Conservation (phyloP, 1,140 invertebrate species). For the Hormaphis cornu region DNA sequence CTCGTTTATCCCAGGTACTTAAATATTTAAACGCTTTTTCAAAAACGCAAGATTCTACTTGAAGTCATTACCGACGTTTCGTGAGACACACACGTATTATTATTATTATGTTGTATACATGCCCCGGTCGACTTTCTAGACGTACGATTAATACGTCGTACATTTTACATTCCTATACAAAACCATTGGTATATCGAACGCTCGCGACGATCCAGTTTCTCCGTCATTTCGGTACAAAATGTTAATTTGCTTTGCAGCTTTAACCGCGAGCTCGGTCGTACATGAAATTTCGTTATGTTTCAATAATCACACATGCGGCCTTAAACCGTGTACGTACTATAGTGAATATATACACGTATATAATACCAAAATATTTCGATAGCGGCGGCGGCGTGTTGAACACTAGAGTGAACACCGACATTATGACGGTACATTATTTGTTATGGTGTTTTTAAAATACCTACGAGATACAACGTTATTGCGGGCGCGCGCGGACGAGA, state of each 20-base stretch:
- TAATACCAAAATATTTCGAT: constrained; percentile 5
- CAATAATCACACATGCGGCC: constrained; percentile 28
- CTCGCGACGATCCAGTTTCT: background rate
- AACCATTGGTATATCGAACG: background rate
- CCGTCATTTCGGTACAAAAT: background rate
- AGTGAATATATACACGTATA: background rate
- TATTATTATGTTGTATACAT: too few relatives aligned
- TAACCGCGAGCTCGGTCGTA: constrained; percentile 26
- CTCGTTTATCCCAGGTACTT: too few relatives aligned
- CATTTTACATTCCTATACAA: too few relatives aligned
- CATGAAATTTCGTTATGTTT: constrained; percentile 31
- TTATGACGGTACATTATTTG: too few relatives aligned
- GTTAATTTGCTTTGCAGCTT: constrained; percentile 25
- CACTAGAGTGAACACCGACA: constrained; percentile 23
- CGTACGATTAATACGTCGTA: too few relatives aligned
- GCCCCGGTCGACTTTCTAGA: too few relatives aligned
- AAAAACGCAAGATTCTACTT: too few relatives aligned
- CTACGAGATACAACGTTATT: constrained; percentile 9
- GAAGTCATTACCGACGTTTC: too few relatives aligned
- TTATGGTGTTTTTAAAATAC: too few relatives aligned
- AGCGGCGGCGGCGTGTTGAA: background rate
- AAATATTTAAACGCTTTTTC: too few relatives aligned
- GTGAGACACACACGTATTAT: too few relatives aligned
- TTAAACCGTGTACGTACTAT: background rate
- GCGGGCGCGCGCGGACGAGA: background rate